Conservation (phyloP, 2,113 vertebrate genomes). For the Phaethon lepturus region DNA sequence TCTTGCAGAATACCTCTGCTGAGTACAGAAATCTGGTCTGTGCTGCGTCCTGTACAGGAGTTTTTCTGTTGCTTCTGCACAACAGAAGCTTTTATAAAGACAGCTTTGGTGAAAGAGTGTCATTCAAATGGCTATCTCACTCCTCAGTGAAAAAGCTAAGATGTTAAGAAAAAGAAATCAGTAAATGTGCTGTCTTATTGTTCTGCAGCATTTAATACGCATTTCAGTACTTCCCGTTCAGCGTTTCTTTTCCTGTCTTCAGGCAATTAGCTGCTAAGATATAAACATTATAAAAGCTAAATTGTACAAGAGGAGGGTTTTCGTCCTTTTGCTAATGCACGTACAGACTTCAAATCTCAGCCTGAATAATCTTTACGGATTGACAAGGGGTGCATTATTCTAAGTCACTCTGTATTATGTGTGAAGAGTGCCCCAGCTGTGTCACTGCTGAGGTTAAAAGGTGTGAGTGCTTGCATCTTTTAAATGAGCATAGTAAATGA, state of each 20-base stretch:
- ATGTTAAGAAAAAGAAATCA: constrained; percentile 9
- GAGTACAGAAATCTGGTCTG: constrained; percentile 10
- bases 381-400: constrained; percentile 65
- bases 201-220: constrained; percentile 39
- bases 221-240: constrained; percentile 38
- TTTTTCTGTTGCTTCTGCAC: background rate
- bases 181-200: constrained; percentile 21
- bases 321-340: constrained; percentile 36
- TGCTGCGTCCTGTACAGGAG: background rate
- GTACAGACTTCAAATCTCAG: constrained; percentile 46
- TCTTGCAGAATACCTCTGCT: background rate
- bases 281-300: constrained; percentile 65
- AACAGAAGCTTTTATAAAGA: background rate
- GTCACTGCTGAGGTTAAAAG: constrained; percentile 72
- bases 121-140: constrained; percentile 23
- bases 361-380: constrained; percentile 50
- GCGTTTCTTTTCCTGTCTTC: constrained; percentile 28
- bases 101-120: background rate
- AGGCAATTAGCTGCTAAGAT: constrained; percentile 49
- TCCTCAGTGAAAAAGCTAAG: constrained; percentile 9
- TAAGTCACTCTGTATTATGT: constrained; percentile 58
- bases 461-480: constrained; percentile 66
- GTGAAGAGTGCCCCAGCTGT: constrained; percentile 74
- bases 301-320: constrained; percentile 21
- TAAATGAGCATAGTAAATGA: constrained; percentile 72